A percentile compares a stretch with the other conserved stretches of the same genome.
Evolutionary conservation across 2,888 invertebrate species (phyloP).

Genomic region (Yponomeuta sedellus): DNA sequence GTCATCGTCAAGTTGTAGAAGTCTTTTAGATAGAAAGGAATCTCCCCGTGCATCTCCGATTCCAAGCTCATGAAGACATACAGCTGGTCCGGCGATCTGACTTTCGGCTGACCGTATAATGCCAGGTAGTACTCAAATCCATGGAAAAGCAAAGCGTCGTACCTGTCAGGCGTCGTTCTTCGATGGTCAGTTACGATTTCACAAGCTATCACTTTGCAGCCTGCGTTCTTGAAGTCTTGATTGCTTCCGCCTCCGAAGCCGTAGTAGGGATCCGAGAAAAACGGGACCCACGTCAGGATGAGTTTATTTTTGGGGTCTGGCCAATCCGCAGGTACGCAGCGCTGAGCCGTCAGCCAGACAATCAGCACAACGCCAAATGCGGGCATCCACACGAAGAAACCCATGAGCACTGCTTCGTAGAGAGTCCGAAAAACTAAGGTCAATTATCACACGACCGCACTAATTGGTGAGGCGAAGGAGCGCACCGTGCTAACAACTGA

Average conservation of each 20-base stretch:
- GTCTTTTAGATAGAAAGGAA: not conserved
- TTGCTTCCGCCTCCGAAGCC: constrained; percentile 1
- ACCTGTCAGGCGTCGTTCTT: not conserved
- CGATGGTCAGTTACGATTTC: not conserved
- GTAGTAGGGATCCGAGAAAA: constrained; percentile 3
- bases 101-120: not conserved
- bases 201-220: not conserved
- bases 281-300: constrained; percentile 1
- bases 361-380: not conserved
- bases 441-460: not conserved
- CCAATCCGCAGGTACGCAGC: not conserved
- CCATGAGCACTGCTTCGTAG: not conserved
- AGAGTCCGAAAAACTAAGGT: not conserved
- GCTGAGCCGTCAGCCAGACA: not conserved
- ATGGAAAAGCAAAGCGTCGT: constrained; percentile 1
- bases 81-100: not conserved
- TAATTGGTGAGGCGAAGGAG: not conserved
- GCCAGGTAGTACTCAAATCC: constrained; percentile 5
- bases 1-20: constrained; percentile 11
- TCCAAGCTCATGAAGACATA: constrained; percentile 5
- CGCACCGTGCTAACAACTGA: not conserved
- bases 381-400: not conserved
- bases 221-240: not conserved
- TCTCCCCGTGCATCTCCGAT: not conserved
- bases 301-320: not conserved